Evolutionary conservation across 2,113 vertebrate genomes (phyloP).

Genomic region (Eublepharis macularius): DNA sequence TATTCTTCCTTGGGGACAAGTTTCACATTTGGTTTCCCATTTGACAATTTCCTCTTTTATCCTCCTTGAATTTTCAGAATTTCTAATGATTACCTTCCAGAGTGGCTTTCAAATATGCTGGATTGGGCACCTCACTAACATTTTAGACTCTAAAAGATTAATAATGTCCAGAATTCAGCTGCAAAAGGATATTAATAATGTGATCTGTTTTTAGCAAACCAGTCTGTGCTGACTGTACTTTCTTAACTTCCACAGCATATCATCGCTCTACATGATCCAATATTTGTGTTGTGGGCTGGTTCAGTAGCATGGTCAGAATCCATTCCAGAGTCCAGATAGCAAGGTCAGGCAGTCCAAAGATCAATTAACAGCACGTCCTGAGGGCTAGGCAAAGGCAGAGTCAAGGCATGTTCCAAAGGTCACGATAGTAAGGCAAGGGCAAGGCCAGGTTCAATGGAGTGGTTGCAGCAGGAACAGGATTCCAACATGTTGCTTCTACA

Average conservation of each 20-base stretch:
- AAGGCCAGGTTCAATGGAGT: too few relatives aligned
- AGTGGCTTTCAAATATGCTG: neutral
- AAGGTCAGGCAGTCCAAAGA: too few relatives aligned
- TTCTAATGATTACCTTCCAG: neutral
- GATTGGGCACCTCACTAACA: neutral
- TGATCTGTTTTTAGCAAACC: neutral
- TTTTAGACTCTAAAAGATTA: neutral
- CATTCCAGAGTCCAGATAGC: too few relatives aligned
- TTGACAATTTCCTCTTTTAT: neutral
- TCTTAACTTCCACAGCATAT: neutral
- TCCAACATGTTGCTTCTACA: too few relatives aligned
- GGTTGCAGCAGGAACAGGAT: too few relatives aligned
- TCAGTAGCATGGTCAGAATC: too few relatives aligned
- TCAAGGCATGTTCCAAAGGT: too few relatives aligned
- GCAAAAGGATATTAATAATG: too few relatives aligned
- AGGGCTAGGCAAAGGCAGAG: too few relatives aligned
- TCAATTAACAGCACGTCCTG: too few relatives aligned
- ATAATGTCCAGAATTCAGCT: neutral
- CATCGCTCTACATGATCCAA: neutral
- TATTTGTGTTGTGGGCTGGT: too few relatives aligned
- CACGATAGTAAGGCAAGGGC: too few relatives aligned
- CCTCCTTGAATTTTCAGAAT: neutral
- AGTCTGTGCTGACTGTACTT: neutral
- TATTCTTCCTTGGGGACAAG: neutral
- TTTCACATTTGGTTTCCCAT: neutral